Percentiles rank a stretch among this genome's conserved stretches.
phyloP scores from a whole-genome alignment of 2,113 vertebrate species.

The Orthonyx spaldingii region DNA sequence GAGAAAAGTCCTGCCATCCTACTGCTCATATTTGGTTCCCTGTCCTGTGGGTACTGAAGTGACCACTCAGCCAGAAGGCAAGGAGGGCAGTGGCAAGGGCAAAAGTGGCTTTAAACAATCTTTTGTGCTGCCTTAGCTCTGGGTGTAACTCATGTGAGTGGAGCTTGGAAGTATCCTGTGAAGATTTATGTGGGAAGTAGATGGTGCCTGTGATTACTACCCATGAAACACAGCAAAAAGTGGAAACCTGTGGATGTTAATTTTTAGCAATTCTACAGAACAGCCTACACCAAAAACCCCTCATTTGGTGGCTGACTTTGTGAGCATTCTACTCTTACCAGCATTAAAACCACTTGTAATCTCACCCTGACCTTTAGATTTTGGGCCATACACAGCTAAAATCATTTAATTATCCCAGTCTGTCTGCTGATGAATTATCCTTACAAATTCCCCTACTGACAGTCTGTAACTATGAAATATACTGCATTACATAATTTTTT shows the following conservation, averaged over 20 bases:
- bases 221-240: background rate
- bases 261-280: background rate
- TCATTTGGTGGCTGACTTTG: background rate
- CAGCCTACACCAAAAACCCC: background rate
- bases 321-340: background rate
- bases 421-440: background rate
- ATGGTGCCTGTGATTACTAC: background rate
- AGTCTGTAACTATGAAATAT: background rate
- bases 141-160: background rate
- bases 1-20: background rate
- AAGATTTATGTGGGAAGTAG: background rate
- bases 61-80: background rate
- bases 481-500: accelerated
- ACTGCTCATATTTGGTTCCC: background rate
- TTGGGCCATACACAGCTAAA: background rate
- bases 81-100: background rate
- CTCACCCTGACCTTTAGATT: background rate
- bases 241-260: background rate
- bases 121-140: background rate
- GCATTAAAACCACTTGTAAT: background rate
- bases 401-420: background rate
- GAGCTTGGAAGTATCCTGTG: background rate
- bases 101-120: background rate
- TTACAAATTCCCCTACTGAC: background rate
- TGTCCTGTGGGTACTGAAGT: background rate